Conservation (phyloP, 2,888 invertebrate genomes). For the Drosophila meridionalis region DNA sequence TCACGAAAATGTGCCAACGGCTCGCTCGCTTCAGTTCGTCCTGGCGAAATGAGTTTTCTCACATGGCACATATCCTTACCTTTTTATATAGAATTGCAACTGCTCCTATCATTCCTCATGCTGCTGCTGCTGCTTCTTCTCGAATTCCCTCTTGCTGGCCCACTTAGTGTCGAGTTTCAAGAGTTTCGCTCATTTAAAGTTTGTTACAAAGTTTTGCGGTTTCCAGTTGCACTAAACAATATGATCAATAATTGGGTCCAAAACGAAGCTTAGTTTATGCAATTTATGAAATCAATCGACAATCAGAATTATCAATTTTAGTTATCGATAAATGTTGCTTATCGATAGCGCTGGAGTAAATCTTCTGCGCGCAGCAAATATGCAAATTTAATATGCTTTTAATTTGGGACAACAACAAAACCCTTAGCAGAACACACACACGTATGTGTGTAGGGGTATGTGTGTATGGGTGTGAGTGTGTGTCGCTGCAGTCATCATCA, state of each 20-base stretch:
- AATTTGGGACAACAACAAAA: slow-evolving; percentile 66
- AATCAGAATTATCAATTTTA: background rate
- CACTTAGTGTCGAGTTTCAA: slow-evolving; percentile 43
- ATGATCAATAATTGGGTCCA: slow-evolving; percentile 7
- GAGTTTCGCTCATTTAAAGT: slow-evolving; percentile 54
- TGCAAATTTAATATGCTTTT: slow-evolving; percentile 82
- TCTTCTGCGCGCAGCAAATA: slow-evolving; percentile 64
- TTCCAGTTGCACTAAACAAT: slow-evolving; percentile 24
- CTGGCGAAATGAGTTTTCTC: slow-evolving; percentile 62
- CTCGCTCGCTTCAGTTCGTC: slow-evolving; percentile 13
- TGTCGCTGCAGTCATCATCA: slow-evolving; percentile 39
- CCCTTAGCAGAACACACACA: slow-evolving; percentile 1
- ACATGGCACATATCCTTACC: slow-evolving; percentile 21
- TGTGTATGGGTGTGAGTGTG: slow-evolving; percentile 1
- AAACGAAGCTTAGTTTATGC: background rate
- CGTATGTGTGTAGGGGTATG: background rate
- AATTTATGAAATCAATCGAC: background rate
- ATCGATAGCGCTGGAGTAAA: background rate
- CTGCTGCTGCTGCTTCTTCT: background rate
- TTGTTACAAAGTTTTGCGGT: slow-evolving; percentile 41
- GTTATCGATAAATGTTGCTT: background rate
- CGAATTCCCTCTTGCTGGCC: slow-evolving; percentile 3
- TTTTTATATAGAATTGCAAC: slow-evolving; percentile 46
- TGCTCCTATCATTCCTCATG: slow-evolving; percentile 16
- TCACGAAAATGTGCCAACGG: background rate